These are phyloP conservation scores for Orycteropus afer DNA, from an alignment of 2,113 vertebrate genomes.

Conservation along the genomic window DNA sequence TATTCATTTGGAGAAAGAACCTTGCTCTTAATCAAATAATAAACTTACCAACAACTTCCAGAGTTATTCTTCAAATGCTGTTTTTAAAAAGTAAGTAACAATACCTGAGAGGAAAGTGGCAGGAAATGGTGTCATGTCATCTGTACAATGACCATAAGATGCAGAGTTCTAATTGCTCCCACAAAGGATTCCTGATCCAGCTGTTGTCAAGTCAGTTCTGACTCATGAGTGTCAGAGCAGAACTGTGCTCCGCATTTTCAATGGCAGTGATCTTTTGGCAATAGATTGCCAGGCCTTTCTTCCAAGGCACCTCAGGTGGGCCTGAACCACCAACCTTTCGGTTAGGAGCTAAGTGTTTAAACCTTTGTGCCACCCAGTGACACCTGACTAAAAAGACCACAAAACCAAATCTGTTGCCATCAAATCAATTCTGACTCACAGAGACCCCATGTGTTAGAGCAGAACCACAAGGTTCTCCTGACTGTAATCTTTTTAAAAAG, in stretches of 20 bases:
- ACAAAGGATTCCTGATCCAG: background rate
- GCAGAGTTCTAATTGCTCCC: background rate
- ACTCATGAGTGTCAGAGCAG: background rate
- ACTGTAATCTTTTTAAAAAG: background rate
- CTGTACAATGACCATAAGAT: background rate
- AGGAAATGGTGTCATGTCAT: background rate
- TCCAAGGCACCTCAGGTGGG: background rate
- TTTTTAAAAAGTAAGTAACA: background rate
- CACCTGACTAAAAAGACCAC: background rate
- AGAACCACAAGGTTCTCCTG: background rate
- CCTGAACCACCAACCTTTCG: background rate
- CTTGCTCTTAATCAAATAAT: background rate
- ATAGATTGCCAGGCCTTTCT: background rate
- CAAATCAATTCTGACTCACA: background rate
- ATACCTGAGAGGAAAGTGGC: background rate
- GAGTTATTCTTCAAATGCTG: slow-evolving; percentile 5
- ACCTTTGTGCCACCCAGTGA: background rate
- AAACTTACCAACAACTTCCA: background rate
- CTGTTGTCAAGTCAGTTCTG: background rate
- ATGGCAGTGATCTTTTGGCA: background rate
- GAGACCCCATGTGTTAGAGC: background rate
- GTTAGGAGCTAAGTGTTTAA: background rate
- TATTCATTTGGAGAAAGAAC: background rate
- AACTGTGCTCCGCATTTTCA: background rate
- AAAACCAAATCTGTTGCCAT: background rate